Percentiles rank a stretch among this genome's conserved stretches.
Evolutionary conservation across 2,797 vertebrate genomes (phyloP).

Genomic region (Pipistrellus pipistrellus): DNA sequence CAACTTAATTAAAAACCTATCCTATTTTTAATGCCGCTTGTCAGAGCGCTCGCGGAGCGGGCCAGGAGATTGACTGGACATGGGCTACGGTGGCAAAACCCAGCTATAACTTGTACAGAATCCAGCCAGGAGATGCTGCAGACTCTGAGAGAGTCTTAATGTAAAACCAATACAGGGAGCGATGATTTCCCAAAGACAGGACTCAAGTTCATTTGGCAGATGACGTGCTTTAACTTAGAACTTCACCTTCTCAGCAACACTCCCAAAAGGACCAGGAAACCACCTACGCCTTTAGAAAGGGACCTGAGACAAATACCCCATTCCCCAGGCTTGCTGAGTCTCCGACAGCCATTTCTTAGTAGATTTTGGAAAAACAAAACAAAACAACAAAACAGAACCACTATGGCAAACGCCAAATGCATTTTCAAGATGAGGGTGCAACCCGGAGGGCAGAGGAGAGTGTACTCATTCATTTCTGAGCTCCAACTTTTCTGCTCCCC

Average conservation of each 20-base stretch:
- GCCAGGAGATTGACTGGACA: constrained; percentile 58
- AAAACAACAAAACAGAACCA: background rate
- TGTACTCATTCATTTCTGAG: background rate
- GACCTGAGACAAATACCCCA: background rate
- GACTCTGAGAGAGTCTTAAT: background rate
- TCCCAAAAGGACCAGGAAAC: constrained; percentile 6
- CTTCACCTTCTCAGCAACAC: background rate
- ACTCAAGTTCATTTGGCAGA: constrained; percentile 13
- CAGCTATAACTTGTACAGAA: background rate
- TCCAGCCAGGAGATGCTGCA: constrained; percentile 1
- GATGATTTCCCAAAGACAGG: constrained; percentile 15
- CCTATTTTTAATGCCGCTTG: constrained; percentile 63
- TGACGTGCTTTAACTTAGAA: constrained; percentile 9
- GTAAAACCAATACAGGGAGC: constrained; percentile 6
- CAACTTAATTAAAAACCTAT: constrained; percentile 59
- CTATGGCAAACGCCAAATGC: background rate
- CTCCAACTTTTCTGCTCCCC: constrained; percentile 22
- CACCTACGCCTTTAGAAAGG: background rate
- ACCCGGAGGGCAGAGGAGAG: background rate
- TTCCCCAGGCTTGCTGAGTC: constrained; percentile 49
- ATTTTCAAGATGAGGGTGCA: constrained; percentile 38
- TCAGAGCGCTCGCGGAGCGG: constrained; percentile 26
- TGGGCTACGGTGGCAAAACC: constrained; percentile 46
- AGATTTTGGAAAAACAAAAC: background rate
- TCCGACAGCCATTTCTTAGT: constrained; percentile 11